Evolutionary conservation across 2,797 vertebrate genomes (phyloP).

Genomic region (Selene dorsalis): DNA sequence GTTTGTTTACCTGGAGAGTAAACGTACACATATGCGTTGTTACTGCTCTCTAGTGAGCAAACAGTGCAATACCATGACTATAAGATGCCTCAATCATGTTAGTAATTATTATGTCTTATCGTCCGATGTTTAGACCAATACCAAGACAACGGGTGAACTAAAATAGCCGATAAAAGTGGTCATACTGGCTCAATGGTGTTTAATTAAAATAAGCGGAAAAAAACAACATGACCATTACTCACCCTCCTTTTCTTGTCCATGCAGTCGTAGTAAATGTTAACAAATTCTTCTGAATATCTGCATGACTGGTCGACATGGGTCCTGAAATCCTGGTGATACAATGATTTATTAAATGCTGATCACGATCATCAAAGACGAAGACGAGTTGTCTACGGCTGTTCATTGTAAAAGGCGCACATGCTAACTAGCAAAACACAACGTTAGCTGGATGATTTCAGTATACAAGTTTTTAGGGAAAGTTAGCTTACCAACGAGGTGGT

Average conservation of each 20-base stretch:
- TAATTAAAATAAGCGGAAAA: background rate
- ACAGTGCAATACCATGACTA: background rate
- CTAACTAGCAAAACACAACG: background rate
- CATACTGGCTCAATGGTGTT: background rate
- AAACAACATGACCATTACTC: slow-evolving; percentile 51
- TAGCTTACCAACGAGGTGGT: slow-evolving; percentile 78
- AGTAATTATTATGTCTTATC: too few relatives aligned
- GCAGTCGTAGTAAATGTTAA: slow-evolving; percentile 97
- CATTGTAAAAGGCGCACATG: background rate
- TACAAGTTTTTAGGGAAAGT: accelerated
- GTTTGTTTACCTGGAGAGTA: background rate
- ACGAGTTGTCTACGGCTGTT: accelerated
- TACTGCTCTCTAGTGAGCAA: slow-evolving; percentile 41
- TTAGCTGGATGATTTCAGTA: background rate
- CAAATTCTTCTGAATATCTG: slow-evolving; percentile 96
- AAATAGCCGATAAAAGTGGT: background rate
- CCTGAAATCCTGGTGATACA: slow-evolving; percentile 88
- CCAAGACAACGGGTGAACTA: background rate
- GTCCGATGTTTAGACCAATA: background rate
- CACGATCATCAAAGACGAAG: background rate
- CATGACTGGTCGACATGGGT: slow-evolving; percentile 94
- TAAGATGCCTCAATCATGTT: background rate
- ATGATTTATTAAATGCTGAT: background rate
- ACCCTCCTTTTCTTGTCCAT: slow-evolving; percentile 98
- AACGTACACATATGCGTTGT: background rate